A percentile compares a stretch with the other conserved stretches of the same genome.
These are phyloP conservation scores for Ochropleura plecta DNA, from an alignment of 2,888 invertebrate species.

Conservation along the genomic window DNA sequence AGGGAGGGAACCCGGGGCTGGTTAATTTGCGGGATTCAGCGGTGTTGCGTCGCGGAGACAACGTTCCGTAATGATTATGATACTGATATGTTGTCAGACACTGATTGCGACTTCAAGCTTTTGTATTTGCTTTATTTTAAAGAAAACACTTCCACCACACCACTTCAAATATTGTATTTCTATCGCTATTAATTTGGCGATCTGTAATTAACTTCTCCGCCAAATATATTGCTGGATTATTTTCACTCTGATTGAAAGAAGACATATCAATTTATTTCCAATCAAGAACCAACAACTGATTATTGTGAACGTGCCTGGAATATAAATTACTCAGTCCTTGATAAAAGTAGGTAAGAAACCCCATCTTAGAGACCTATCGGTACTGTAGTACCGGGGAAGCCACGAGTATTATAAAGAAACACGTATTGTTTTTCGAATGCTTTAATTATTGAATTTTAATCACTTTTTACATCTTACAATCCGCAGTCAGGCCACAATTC, in stretches of 20 bases:
- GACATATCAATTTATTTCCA: constrained; percentile 43
- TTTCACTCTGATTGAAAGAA: constrained; percentile 40
- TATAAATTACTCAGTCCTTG: constrained; percentile 3
- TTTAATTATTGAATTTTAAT: neutral
- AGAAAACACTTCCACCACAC: neutral
- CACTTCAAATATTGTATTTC: neutral
- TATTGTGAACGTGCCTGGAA: constrained; percentile 27
- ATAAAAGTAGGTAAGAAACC: neutral
- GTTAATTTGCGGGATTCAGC: constrained; percentile 85
- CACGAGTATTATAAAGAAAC: neutral
- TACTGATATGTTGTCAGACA: constrained; percentile 45
- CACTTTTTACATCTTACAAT: neutral
- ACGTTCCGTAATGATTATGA: constrained; percentile 54
- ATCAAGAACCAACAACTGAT: constrained; percentile 37
- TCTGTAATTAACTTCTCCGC: constrained; percentile 15
- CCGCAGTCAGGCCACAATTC: too few relatives aligned
- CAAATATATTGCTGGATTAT: constrained; percentile 24
- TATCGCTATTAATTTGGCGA: constrained; percentile 9
- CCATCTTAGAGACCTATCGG: neutral
- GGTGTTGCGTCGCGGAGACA: constrained; percentile 57
- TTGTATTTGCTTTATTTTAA: constrained; percentile 20
- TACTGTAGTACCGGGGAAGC: neutral
- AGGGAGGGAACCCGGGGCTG: constrained; percentile 74
- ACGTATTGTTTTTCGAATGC: neutral
- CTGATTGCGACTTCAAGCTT: constrained; percentile 40